Percentiles rank a stretch among this genome's conserved stretches.
These are phyloP conservation scores for Eurois occulta DNA, from an alignment of 2,888 invertebrate species.

Conservation along the genomic window DNA sequence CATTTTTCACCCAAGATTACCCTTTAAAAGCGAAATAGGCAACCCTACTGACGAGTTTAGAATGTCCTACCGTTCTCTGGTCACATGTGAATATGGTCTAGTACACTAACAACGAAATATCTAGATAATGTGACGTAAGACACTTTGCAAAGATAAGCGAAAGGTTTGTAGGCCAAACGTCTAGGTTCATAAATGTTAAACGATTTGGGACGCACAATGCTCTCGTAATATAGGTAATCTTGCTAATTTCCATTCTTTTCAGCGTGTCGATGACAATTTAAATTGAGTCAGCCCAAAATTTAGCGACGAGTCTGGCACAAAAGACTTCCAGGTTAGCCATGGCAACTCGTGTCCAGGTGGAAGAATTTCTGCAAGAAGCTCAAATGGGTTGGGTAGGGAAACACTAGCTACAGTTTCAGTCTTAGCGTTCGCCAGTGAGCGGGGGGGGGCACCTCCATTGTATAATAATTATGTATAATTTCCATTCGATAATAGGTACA, in stretches of 20 bases:
- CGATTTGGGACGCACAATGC: slow-evolving; percentile 33
- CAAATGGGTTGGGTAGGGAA: too few species aligned
- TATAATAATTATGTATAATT: too few species aligned
- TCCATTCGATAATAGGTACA: background rate
- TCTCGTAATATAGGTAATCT: slow-evolving; percentile 6
- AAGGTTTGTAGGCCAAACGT: slow-evolving; percentile 60
- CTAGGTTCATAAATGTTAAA: slow-evolving; percentile 38
- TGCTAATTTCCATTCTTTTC: background rate
- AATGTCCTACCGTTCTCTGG: slow-evolving; percentile 66
- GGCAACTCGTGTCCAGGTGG: too few species aligned
- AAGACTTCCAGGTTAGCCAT: too few species aligned
- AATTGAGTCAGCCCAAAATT: too few species aligned
- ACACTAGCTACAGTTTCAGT: too few species aligned
- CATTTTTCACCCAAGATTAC: background rate
- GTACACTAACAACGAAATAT: slow-evolving; percentile 58
- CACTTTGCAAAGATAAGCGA: slow-evolving; percentile 62
- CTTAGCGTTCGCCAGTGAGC: too few species aligned
- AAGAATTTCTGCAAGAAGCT: too few species aligned
- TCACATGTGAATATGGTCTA: slow-evolving; percentile 64
- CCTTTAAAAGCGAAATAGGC: background rate
- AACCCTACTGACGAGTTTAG: slow-evolving; percentile 62
- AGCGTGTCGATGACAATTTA: too few species aligned
- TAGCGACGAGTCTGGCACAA: too few species aligned
- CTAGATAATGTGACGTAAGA: slow-evolving; percentile 59
- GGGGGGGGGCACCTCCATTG: too few species aligned